Conservation (phyloP, 2,113 vertebrate species). For the Microcebus tavaratra region DNA sequence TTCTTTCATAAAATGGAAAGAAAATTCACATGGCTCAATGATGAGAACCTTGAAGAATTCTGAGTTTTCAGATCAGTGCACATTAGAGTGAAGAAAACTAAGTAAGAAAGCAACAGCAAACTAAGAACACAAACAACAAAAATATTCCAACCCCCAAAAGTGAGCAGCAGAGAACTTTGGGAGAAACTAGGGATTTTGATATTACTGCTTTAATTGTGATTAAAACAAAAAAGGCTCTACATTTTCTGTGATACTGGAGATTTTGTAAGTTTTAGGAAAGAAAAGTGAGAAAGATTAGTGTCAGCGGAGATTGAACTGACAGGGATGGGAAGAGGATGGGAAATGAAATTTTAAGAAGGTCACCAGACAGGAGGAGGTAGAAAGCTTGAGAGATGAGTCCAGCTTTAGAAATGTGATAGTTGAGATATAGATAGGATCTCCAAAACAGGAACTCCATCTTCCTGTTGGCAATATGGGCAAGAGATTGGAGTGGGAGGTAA, state of each 20-base stretch:
- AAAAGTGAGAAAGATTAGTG: not conserved
- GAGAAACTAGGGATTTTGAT: not conserved
- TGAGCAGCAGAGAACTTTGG: not conserved
- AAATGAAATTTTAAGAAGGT: not conserved
- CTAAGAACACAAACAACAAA: not conserved
- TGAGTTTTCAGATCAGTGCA: not conserved
- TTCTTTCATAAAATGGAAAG: not conserved
- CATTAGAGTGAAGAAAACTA: not conserved
- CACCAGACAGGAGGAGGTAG: not conserved
- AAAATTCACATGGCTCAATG: slow-evolving; percentile 3
- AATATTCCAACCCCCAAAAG: not conserved
- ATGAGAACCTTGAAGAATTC: not conserved
- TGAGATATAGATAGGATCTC: not conserved
- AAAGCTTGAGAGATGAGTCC: not conserved
- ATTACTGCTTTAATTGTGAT: not conserved
- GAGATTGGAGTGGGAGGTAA: not conserved
- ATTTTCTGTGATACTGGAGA: not conserved
- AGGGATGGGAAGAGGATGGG: not conserved
- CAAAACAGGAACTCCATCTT: not conserved
- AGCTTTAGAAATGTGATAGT: not conserved
- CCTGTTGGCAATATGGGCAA: not conserved
- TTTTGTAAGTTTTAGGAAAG: not conserved
- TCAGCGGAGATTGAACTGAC: not conserved
- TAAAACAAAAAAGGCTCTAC: not conserved
- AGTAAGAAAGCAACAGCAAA: not conserved